These are phyloP conservation scores for Monoplex corrugatus DNA, from an alignment of 2,888 invertebrate genomes.

Conservation along the genomic window DNA sequence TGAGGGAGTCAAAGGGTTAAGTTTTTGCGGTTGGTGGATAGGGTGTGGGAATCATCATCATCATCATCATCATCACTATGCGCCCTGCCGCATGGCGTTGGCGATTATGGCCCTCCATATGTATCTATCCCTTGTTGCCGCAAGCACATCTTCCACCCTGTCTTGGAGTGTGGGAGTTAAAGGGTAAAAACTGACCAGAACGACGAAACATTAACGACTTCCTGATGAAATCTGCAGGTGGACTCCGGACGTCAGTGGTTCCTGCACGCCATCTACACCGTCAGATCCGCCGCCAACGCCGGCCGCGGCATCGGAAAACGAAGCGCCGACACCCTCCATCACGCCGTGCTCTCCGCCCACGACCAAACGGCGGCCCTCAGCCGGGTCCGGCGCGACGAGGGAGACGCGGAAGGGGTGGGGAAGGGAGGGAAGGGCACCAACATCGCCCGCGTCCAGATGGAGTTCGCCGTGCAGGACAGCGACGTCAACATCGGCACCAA, in stretches of 20 bases:
- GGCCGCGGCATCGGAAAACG: conserved; percentile 60
- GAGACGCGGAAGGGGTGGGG: conserved; percentile 65
- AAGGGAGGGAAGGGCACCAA: conserved; percentile 73
- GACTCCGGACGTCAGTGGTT: conserved; percentile 77
- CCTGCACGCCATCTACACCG: conserved; percentile 75
- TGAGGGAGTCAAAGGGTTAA: too few species aligned
- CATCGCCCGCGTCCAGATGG: conserved; percentile 69
- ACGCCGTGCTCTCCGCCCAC: background rate
- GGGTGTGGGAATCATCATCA: too few species aligned
- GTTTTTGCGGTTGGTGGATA: too few species aligned
- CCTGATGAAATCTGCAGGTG: conserved; percentile 64
- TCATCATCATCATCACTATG: too few species aligned
- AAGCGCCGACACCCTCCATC: conserved; percentile 40
- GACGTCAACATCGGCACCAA: conserved; percentile 63
- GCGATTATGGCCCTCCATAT: too few species aligned
- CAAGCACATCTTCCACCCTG: too few species aligned
- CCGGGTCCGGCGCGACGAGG: conserved; percentile 59
- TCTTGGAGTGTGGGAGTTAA: too few species aligned
- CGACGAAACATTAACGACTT: too few species aligned
- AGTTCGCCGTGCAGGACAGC: conserved; percentile 56
- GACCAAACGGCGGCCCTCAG: conserved; percentile 23
- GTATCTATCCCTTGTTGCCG: too few species aligned
- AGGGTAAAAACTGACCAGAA: too few species aligned
- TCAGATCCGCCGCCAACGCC: conserved; percentile 63
- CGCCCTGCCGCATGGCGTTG: too few species aligned